These are phyloP conservation scores for Agriotes lineatus DNA, from an alignment of 2,888 invertebrate species.

Conservation along the genomic window DNA sequence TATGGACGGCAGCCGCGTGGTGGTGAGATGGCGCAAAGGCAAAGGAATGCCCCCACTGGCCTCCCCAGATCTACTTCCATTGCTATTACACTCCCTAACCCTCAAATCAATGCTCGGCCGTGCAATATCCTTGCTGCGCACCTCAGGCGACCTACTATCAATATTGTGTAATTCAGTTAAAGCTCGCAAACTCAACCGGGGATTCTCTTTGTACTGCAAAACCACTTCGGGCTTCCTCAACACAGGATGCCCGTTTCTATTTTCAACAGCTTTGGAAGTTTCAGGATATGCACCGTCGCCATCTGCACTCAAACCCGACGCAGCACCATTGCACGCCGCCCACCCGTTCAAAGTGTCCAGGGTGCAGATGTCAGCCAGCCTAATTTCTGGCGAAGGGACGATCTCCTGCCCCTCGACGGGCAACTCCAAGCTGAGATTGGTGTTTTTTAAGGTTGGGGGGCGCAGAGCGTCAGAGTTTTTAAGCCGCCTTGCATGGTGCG, in stretches of 20 bases:
- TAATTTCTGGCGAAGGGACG: conserved; percentile 61
- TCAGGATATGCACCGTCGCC: conserved; percentile 10
- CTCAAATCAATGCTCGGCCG: conserved; percentile 50
- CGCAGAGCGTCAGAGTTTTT: conserved; percentile 66
- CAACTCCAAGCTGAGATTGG: conserved; percentile 41
- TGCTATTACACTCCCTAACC: conserved; percentile 42
- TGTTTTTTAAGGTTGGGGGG: conserved; percentile 69
- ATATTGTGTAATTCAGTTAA: conserved; percentile 71
- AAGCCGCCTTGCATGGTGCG: conserved; percentile 82
- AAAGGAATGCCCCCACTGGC: conserved; percentile 69
- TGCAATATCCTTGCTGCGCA: conserved; percentile 53
- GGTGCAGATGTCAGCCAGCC: conserved; percentile 63
- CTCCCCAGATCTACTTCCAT: conserved; percentile 62
- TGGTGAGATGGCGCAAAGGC: conserved; percentile 77
- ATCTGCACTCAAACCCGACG: conserved; percentile 23
- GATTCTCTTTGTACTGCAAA: conserved; percentile 56
- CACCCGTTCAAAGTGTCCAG: conserved; percentile 58
- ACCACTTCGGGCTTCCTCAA: conserved; percentile 36
- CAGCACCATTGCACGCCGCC: conserved; percentile 45
- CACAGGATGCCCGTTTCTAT: conserved; percentile 38
- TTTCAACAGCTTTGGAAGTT: conserved; percentile 16
- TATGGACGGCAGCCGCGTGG: conserved; percentile 84
- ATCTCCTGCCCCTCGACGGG: conserved; percentile 61
- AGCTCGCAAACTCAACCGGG: conserved; percentile 70
- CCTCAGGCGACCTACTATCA: conserved; percentile 66